Conservation (phyloP, 2,797 vertebrate species). For the Pipistrellus nathusii region DNA sequence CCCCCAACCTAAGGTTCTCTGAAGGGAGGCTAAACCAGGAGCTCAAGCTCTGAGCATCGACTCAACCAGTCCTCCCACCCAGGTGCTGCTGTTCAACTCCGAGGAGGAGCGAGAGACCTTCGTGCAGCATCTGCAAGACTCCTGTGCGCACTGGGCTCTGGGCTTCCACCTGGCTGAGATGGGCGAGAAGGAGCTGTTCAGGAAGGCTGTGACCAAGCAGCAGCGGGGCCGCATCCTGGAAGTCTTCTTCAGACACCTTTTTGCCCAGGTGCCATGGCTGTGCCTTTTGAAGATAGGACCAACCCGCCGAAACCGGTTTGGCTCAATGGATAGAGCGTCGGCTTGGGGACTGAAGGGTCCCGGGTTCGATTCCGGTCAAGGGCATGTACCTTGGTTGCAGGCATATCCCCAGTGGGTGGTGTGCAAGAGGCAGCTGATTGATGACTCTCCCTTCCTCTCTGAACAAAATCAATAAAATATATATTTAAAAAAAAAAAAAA, state of each 20-base stretch:
- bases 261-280: constrained; percentile 91
- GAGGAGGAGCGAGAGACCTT: constrained; percentile 90
- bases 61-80: not conserved
- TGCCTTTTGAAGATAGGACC: not conserved
- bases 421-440: no score
- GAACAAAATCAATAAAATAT: no score
- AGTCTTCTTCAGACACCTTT: constrained; percentile 96
- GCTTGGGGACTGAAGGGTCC: no score
- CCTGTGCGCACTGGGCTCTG: constrained; percentile 77
- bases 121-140: constrained; percentile 84
- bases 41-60: not conserved
- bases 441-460: no score
- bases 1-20: not conserved
- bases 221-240: constrained; percentile 94
- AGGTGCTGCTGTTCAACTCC: constrained; percentile 95
- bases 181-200: constrained; percentile 91
- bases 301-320: no score
- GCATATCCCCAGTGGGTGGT: no score
- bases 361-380: no score
- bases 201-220: constrained; percentile 92
- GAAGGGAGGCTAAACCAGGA: not conserved
- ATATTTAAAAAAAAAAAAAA: no score
- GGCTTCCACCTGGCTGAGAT: constrained; percentile 87
- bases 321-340: no score
- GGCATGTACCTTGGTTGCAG: no score